A percentile compares a stretch with the other conserved stretches of the same genome.
Evolutionary conservation across 2,113 vertebrate species (phyloP).

Genomic region (Ophiodon elongatus): DNA sequence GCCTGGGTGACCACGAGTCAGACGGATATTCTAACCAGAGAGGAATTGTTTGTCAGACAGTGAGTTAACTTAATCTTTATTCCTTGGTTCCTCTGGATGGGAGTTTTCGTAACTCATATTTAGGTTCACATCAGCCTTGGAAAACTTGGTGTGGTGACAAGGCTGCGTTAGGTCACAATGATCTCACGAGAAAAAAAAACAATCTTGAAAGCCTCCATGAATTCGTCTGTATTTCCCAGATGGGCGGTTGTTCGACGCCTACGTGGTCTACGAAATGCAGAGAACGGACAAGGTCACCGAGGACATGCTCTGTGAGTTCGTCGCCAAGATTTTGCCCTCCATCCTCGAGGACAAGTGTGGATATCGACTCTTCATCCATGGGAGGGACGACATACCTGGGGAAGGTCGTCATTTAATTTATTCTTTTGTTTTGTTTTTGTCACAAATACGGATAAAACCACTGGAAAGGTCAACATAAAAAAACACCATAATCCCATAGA

Average conservation of each 20-base stretch:
- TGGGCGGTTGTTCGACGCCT: constrained; percentile 76
- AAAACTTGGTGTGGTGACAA: not conserved
- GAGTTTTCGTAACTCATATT: too few species aligned
- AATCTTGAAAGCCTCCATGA: not conserved
- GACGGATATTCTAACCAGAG: not conserved
- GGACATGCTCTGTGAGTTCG: constrained; percentile 58
- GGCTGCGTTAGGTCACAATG: not conserved
- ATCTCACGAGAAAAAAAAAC: not conserved
- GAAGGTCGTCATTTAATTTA: constrained; percentile 69
- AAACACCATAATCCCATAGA: not conserved
- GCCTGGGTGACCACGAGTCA: not conserved
- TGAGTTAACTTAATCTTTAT: not conserved
- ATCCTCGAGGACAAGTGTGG: constrained; percentile 79
- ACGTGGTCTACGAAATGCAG: constrained; percentile 76
- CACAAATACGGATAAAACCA: not conserved
- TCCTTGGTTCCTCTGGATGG: not conserved
- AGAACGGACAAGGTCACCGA: constrained; percentile 44
- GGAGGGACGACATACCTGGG: constrained; percentile 81
- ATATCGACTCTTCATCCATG: constrained; percentile 81
- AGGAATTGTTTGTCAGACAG: not conserved
- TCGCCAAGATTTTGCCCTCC: constrained; percentile 53
- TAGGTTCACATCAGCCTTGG: too few species aligned
- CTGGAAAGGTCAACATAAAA: too few species aligned
- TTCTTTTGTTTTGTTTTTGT: not conserved
- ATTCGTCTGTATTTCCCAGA: constrained; percentile 54